phyloP scores from a whole-genome alignment of 2,113 vertebrate genomes.

The Gambusia affinis region DNA sequence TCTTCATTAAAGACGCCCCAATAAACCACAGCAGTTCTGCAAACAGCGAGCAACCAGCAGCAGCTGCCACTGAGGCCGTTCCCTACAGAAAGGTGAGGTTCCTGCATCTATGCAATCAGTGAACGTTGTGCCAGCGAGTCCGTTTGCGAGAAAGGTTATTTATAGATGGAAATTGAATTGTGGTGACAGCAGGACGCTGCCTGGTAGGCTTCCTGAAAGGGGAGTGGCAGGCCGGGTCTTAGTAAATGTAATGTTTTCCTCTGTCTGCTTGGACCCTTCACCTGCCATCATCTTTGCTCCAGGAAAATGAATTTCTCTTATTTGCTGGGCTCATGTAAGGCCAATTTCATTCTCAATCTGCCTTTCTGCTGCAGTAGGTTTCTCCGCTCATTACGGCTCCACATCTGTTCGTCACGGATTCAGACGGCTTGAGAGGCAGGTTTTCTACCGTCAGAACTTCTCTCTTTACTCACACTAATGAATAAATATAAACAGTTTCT shows the following conservation, averaged over 20 bases:
- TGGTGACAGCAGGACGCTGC: constrained; percentile 49
- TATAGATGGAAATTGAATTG: constrained; percentile 73
- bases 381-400: constrained; percentile 50
- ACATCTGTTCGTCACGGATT: constrained; percentile 49
- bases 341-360: constrained; percentile 28
- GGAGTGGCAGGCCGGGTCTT: constrained; percentile 44
- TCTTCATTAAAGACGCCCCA: constrained; percentile 41
- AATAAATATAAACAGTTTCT: constrained; percentile 1
- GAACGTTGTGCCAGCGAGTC: constrained; percentile 57
- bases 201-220: constrained; percentile 46
- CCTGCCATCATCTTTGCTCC: constrained; percentile 15
- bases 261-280: constrained; percentile 22
- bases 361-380: constrained; percentile 23
- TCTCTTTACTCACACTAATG: constrained; percentile 7
- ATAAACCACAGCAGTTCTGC: constrained; percentile 26
- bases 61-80: constrained; percentile 44
- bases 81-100: constrained; percentile 21
- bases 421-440: constrained; percentile 18
- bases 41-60: constrained; percentile 31
- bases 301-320: not conserved
- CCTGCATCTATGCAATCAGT: constrained; percentile 55
- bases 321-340: not conserved
- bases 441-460: constrained; percentile 6
- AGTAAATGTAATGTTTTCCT: constrained; percentile 60
- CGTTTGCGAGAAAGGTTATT: constrained; percentile 71